Evolutionary conservation across 2,113 vertebrate genomes (phyloP), one percentile per base, ranked within the genome.

Genomic region (Gobiocypris rarus): DNA sequence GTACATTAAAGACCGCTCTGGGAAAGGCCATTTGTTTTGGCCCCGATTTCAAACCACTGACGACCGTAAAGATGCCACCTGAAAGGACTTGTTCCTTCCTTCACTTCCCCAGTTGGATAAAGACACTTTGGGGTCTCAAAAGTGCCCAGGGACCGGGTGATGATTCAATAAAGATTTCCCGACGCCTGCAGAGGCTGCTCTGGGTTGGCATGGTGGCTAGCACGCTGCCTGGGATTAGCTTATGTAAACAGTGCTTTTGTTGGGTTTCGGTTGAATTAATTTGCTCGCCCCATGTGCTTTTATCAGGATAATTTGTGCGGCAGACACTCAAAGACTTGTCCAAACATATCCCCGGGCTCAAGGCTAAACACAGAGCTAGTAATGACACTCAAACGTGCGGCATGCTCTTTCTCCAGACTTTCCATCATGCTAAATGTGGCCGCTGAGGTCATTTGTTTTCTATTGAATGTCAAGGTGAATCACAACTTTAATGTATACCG

Each of bases 261-360:
- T 91, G 87, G 89, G 87, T 85, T 85, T 61, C 85, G 90, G 89
- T 91, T 89, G 93, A 94, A 91, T 93, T 92, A 93, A 94, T 94
- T 91, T 91, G 91, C 89, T 89, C 87, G 91, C 88, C 11, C 78
- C 84, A 89, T 88, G 85, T 89, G 92, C 90, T 91, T 84, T 92
- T 93, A 91, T 93, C 89, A 88, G 2, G 61, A 83, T 89, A 73
- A 79, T 91, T 87, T 89, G 84, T 41, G 65, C 87, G 85, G 77
- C 50, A 58, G 87, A 71, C 83, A 87, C 85, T 90, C 24, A 78
- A 87, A 87, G 61, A 89, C 91, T 83, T 90, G 83, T 86, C 48
- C 52, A 31, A 89, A 87, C 85, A 89, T 76, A 89, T 87, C 81
- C 86, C 84, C 82, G 84, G 84, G 76, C 87, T 86, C 56, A 83